These are phyloP conservation scores for Anthophora plumipes DNA, from an alignment of 2,888 invertebrate genomes.

Conservation along the genomic window DNA sequence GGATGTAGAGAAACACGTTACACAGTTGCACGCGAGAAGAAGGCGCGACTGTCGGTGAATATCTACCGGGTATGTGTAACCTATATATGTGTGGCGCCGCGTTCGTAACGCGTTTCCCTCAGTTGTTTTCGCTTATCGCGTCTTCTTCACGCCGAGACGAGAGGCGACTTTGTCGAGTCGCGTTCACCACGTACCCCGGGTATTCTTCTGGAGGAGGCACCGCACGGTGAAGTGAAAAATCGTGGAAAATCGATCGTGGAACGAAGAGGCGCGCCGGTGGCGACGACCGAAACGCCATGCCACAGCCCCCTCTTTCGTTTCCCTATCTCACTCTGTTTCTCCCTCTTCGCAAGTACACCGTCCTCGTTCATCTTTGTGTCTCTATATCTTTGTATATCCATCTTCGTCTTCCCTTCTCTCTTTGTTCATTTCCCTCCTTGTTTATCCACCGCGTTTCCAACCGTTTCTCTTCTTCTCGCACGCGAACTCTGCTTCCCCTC, in stretches of 20 bases:
- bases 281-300: conserved; percentile 69
- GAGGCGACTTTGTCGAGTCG: conserved; percentile 55
- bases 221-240: conserved; percentile 68
- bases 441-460: conserved; percentile 21
- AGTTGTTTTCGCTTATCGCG: conserved; percentile 41
- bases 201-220: conserved; percentile 57
- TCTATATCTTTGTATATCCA: conserved; percentile 7
- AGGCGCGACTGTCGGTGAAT: not conserved
- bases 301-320: conserved; percentile 30
- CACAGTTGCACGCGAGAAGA: not conserved
- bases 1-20: not conserved
- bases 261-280: conserved; percentile 67
- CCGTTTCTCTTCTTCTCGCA: conserved; percentile 13
- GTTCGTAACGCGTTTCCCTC: conserved; percentile 42
- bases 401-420: not conserved
- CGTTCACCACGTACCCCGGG: conserved; percentile 49
- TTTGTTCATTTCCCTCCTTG: conserved; percentile 21
- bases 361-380: not conserved
- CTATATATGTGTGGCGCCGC: not conserved
- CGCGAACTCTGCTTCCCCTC: not conserved
- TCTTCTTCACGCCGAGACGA: conserved; percentile 42
- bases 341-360: not conserved
- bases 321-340: conserved; percentile 4
- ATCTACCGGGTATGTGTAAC: not conserved
- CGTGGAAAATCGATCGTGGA: conserved; percentile 73